These are phyloP conservation scores for Xenopus petersii DNA, from an alignment of 2,797 vertebrate genomes.

Conservation along the genomic window DNA sequence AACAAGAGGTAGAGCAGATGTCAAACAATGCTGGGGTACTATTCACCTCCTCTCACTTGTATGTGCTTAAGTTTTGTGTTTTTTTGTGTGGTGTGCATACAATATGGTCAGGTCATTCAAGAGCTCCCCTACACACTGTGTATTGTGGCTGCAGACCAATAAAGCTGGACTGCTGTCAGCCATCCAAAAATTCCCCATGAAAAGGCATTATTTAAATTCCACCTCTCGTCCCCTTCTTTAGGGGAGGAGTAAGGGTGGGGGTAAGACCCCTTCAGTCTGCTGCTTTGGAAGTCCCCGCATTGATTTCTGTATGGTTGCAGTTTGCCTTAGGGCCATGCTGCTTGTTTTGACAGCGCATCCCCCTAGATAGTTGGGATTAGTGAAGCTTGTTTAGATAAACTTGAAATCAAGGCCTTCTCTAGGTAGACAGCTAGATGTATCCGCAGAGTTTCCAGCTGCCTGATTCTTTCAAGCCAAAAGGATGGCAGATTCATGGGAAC, in stretches of 20 bases:
- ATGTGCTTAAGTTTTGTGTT: conserved; percentile 71
- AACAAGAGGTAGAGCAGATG: conserved; percentile 84
- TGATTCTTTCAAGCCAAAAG: conserved; percentile 91
- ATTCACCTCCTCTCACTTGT: conserved; percentile 81
- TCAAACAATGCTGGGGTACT: conserved; percentile 77
- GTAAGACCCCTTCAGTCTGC: conserved; percentile 71
- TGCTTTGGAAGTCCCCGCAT: conserved; percentile 81
- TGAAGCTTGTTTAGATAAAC: conserved; percentile 99
- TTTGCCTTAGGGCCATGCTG: conserved; percentile 97
- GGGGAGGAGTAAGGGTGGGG: conserved; percentile 54
- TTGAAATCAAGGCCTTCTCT: conserved; percentile 87
- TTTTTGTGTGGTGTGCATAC: conserved; percentile 80
- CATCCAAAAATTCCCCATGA: conserved; percentile 90
- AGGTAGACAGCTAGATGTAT: conserved; percentile 89
- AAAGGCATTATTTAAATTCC: conserved; percentile 99
- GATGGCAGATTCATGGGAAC: conserved; percentile 79
- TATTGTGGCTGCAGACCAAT: conserved; percentile 83
- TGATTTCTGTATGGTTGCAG: conserved; percentile 87
- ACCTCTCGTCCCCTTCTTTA: conserved; percentile 73
- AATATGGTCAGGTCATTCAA: conserved; percentile 84
- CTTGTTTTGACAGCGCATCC: conserved; percentile 99
- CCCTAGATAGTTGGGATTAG: conserved; percentile 99
- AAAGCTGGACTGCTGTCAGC: conserved; percentile 85
- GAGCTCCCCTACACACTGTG: conserved; percentile 81
- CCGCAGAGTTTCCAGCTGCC: conserved; percentile 93